Conservation (phyloP, 2,888 invertebrate species). For the Patella depressa region DNA sequence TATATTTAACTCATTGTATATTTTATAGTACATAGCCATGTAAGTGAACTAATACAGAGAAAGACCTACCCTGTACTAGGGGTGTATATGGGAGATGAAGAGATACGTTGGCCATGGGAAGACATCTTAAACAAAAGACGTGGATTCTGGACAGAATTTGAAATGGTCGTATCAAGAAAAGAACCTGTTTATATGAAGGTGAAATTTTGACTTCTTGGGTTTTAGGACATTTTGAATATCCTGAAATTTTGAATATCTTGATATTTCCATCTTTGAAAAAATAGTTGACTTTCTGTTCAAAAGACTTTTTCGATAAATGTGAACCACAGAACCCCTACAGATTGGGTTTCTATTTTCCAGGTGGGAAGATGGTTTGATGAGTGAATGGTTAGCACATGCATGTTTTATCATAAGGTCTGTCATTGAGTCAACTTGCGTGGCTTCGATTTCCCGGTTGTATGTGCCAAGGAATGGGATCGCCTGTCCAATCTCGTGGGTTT, state of each 20-base stretch:
- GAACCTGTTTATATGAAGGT: slow-evolving; percentile 63
- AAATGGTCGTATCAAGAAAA: slow-evolving; percentile 44
- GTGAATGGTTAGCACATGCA: too few species aligned
- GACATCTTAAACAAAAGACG: slow-evolving; percentile 54
- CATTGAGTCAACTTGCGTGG: too few species aligned
- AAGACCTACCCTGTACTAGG: slow-evolving; percentile 56
- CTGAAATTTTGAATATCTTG: neutral
- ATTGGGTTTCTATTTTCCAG: neutral
- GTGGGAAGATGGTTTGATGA: too few species aligned
- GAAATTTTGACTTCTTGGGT: neutral
- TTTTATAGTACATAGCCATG: slow-evolving; percentile 58
- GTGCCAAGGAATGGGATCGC: too few species aligned
- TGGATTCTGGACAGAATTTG: slow-evolving; percentile 58
- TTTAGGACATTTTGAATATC: too few species aligned
- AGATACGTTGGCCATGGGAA: slow-evolving; percentile 57
- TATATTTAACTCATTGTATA: neutral
- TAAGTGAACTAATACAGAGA: slow-evolving; percentile 52
- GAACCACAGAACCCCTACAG: neutral
- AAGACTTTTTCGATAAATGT: too few species aligned
- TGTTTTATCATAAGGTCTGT: too few species aligned
- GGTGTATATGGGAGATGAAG: slow-evolving; percentile 57
- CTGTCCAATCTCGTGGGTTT: too few species aligned
- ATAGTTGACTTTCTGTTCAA: neutral
- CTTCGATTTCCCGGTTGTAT: too few species aligned
- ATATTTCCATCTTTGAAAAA: neutral